phyloP scores from a whole-genome alignment of 2,797 vertebrate species.

The Acipenser transmontanus region DNA sequence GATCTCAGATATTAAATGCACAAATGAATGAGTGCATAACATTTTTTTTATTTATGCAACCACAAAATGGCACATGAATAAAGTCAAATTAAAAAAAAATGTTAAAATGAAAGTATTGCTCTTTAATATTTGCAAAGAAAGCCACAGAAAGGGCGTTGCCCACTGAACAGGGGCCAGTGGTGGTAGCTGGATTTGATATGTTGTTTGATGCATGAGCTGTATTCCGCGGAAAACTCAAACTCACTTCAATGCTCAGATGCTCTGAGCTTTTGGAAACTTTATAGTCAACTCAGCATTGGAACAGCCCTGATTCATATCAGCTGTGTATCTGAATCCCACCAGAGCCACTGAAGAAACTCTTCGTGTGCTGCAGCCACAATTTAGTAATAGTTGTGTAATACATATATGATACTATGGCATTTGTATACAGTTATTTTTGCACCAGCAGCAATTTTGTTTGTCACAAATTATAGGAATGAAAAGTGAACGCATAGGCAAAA shows the following conservation, averaged over 20 bases:
- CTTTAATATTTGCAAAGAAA: conserved; percentile 76
- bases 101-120: conserved; percentile 57
- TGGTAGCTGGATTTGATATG: conserved; percentile 30
- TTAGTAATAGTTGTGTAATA: conserved; percentile 64
- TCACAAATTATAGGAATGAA: conserved; percentile 25
- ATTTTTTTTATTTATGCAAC: conserved; percentile 54
- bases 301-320: conserved; percentile 46
- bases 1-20: conserved; percentile 47
- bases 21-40: conserved; percentile 41
- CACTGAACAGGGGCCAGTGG: conserved; percentile 51
- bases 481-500: conserved; percentile 15
- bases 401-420: conserved; percentile 58
- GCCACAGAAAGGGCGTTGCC: conserved; percentile 69
- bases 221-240: conserved; percentile 59
- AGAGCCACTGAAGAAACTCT: conserved; percentile 54
- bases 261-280: conserved; percentile 60
- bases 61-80: conserved; percentile 63
- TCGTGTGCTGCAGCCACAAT: conserved; percentile 70
- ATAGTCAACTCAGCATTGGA: conserved; percentile 54
- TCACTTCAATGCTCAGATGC: conserved; percentile 37
- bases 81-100: conserved; percentile 44
- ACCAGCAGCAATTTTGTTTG: conserved; percentile 35
- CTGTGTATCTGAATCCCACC: conserved; percentile 50
- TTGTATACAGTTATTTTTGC: conserved; percentile 40
- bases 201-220: conserved; percentile 55